These are phyloP conservation scores for Tridacna gigas DNA, from an alignment of 2,888 invertebrate genomes.

Conservation along the genomic window DNA sequence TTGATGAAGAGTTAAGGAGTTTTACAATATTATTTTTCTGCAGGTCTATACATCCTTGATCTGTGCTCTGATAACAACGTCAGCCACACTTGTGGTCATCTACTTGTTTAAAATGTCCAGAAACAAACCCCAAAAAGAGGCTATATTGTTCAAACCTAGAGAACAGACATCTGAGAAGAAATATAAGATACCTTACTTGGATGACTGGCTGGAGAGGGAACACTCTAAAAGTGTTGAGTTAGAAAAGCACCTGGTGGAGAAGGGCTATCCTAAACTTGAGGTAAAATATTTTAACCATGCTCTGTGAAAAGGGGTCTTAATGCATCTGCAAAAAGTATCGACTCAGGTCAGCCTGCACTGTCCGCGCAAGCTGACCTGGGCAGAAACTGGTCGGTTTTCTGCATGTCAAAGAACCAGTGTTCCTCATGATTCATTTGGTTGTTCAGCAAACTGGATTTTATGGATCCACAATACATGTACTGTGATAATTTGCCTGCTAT, in stretches of 20 bases:
- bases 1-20: too few relatives aligned
- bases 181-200: conserved; percentile 64
- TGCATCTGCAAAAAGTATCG: too few relatives aligned
- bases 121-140: conserved; percentile 41
- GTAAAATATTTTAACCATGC: too few relatives aligned
- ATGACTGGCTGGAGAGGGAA: conserved; percentile 60
- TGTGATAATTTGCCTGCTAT: too few relatives aligned
- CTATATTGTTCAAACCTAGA: conserved; percentile 26
- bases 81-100: conserved; percentile 60
- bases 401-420: too few relatives aligned
- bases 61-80: conserved; percentile 67
- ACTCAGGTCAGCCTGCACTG: too few relatives aligned
- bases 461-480: too few relatives aligned
- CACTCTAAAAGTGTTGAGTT: conserved; percentile 64
- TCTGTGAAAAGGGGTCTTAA: too few relatives aligned
- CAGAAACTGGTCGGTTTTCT: too few relatives aligned
- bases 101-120: conserved; percentile 69
- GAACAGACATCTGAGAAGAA: conserved; percentile 25
- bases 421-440: too few relatives aligned
- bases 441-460: too few relatives aligned
- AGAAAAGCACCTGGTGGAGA: conserved; percentile 64
- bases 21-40: neutral
- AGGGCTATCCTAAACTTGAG: conserved; percentile 56
- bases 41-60: conserved; percentile 66
- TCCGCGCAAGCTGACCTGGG: too few relatives aligned